Base-by-base conservation (phyloP, 2,797 vertebrate species). In the Cynodonichthys magdalenae region DNA sequence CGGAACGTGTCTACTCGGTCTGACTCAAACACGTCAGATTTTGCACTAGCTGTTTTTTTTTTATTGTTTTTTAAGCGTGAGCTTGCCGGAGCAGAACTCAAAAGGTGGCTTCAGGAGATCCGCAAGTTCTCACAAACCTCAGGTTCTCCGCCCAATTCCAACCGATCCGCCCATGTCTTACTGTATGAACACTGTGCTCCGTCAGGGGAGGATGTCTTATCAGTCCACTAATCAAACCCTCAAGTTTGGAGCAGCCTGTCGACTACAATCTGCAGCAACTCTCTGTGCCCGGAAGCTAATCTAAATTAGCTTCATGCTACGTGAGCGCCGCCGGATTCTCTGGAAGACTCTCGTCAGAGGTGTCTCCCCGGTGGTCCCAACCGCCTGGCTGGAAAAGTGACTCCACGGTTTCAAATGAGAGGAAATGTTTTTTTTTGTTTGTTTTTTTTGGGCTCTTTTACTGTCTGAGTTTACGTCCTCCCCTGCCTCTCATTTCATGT, bases 111-210 rank as follows among this genome's bases (percentile, higher is more conserved):
- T 55, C 61, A 61, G 63, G 71, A 65, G 73, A 81, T 77, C 80
- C 10, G 75, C 81, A 78, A 79, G 81, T 68, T 69, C 79, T 88
- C 75, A 59, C 77, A 80, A 85, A 80, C 70, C 91, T 92, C 91
- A 91, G 89, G 91, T 88, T n/a, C 79, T 88, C 84, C 77, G 64
- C 76, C 81, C 82, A 58, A 55, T 70, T 77, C 80, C 82, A 80
- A 74, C 85, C 63, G 67, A 74, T 63, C 63, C 75, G 68, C 84
- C 76, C 76, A 82, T 53, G 83, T 85, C 86, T 87, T 82, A 89
- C 80, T 85, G 75, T 77, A 48, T 59, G 45, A 84, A 85, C 86
- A 88, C 89, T 89, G 89, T 88, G 87, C 66, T 61, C 45, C 86
- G 50, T 45, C 48, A 48, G 48, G 8, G 56, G 67, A 69, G 56